Percentiles rank a stretch among this genome's conserved stretches.
These are phyloP conservation scores for Tragelaphus buxtoni DNA, from an alignment of 2,113 vertebrate species.

Conservation along the genomic window DNA sequence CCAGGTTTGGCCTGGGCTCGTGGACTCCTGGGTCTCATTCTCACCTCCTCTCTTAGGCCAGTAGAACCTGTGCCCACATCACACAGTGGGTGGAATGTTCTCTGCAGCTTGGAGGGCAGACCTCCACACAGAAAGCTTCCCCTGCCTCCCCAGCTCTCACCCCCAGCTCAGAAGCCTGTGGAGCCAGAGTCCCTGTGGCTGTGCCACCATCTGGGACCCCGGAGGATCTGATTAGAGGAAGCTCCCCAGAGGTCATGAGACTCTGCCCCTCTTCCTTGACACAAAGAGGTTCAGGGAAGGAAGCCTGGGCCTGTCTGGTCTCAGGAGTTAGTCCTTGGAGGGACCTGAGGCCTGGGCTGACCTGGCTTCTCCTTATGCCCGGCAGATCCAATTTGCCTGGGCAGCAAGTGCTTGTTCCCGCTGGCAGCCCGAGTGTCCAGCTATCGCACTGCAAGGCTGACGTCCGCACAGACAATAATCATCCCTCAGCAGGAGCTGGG, in stretches of 20 bases:
- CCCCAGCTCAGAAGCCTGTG: not conserved
- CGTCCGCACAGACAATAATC: not conserved
- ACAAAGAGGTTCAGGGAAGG: not conserved
- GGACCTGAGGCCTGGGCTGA: not conserved
- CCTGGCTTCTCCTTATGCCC: not conserved
- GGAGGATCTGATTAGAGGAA: not conserved
- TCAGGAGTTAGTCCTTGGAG: not conserved
- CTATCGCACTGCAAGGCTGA: not conserved
- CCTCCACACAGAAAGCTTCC: not conserved
- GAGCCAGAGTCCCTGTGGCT: not conserved
- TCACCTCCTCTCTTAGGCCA: not conserved
- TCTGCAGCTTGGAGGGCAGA: not conserved
- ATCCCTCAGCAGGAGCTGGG: conserved; percentile 22
- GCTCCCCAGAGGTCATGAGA: not conserved
- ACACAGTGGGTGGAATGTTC: not conserved
- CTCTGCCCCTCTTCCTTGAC: not conserved
- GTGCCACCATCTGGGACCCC: not conserved
- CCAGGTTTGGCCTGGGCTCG: not conserved
- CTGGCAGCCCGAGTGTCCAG: not conserved
- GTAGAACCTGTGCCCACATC: not conserved
- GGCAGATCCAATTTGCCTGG: conserved; percentile 38
- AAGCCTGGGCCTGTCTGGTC: not conserved
- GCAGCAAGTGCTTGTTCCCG: conserved; percentile 17
- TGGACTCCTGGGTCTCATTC: not conserved
- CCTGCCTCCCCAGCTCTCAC: not conserved